A percentile compares a stretch with the other conserved stretches of the same genome.
Conservation (phyloP, 2,888 invertebrate genomes). For the Dinocampus coccinellae region DNA sequence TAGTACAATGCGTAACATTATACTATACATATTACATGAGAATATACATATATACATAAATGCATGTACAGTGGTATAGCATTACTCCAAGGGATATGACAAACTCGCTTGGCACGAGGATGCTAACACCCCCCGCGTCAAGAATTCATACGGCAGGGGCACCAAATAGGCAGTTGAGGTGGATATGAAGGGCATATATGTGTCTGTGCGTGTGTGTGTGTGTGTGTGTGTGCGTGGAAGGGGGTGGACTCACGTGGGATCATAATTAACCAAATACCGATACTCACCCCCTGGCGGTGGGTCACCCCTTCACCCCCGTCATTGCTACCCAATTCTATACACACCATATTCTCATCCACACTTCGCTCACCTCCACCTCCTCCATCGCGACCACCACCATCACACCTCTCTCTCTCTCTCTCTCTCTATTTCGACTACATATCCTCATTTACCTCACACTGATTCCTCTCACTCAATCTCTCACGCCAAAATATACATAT, state of each 20-base stretch:
- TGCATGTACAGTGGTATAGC: slow-evolving; percentile 43
- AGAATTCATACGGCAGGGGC: slow-evolving; percentile 68
- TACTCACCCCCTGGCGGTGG: slow-evolving; percentile 58
- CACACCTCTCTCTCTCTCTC: slow-evolving; percentile 36
- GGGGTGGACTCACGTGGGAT: slow-evolving; percentile 59
- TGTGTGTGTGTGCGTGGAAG: too few species aligned
- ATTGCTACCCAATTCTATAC: slow-evolving; percentile 39
- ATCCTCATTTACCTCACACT: slow-evolving; percentile 31
- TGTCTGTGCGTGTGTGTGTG: too few species aligned
- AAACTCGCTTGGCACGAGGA: slow-evolving; percentile 66
- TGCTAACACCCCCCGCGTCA: slow-evolving; percentile 60
- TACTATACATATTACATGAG: neutral
- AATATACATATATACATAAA: neutral
- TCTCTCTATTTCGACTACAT: slow-evolving; percentile 27
- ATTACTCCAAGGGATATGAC: slow-evolving; percentile 66
- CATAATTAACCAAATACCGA: slow-evolving; percentile 69
- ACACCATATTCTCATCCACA: slow-evolving; percentile 7
- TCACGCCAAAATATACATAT: slow-evolving; percentile 36
- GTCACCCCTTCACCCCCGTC: slow-evolving; percentile 40
- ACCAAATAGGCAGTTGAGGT: slow-evolving; percentile 22
- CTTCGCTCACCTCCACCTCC: slow-evolving; percentile 28
- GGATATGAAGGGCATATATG: slow-evolving; percentile 50
- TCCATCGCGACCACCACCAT: too few species aligned
- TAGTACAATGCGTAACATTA: neutral
- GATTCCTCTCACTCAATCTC: too few species aligned